Percentiles rank a stretch among this genome's conserved stretches.
Conservation (phyloP, 2,113 vertebrate species). For the Lagopus muta region DNA sequence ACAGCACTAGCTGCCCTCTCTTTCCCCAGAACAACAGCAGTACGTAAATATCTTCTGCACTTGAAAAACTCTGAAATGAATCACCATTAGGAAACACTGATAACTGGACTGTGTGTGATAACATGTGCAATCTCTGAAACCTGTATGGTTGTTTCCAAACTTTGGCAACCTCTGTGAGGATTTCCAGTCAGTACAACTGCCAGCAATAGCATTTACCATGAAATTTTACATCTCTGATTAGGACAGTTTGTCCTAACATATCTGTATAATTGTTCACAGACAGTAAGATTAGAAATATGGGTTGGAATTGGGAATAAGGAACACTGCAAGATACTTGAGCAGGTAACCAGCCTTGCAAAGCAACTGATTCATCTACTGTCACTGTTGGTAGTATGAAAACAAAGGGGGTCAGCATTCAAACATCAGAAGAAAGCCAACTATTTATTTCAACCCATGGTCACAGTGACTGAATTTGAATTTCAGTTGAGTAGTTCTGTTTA, state of each 20-base stretch:
- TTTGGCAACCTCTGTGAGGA: neutral
- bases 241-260: neutral
- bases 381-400: neutral
- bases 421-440: neutral
- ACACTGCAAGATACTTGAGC: neutral
- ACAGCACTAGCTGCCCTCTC: neutral
- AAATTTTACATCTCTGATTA: neutral
- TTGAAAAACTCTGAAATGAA: constrained; percentile 2
- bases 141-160: neutral
- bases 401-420: neutral
- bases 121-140: neutral
- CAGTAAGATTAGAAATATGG: neutral
- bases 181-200: neutral
- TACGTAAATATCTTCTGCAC: neutral
- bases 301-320: neutral
- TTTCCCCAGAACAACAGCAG: neutral
- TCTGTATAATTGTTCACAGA: neutral
- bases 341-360: neutral
- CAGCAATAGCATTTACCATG: neutral
- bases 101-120: neutral
- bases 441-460: neutral
- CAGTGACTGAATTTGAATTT: neutral
- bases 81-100: neutral
- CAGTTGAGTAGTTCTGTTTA: neutral
- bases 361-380: neutral